phyloP scores from a whole-genome alignment of 2,888 invertebrate genomes.

The Carabus problematicus region DNA sequence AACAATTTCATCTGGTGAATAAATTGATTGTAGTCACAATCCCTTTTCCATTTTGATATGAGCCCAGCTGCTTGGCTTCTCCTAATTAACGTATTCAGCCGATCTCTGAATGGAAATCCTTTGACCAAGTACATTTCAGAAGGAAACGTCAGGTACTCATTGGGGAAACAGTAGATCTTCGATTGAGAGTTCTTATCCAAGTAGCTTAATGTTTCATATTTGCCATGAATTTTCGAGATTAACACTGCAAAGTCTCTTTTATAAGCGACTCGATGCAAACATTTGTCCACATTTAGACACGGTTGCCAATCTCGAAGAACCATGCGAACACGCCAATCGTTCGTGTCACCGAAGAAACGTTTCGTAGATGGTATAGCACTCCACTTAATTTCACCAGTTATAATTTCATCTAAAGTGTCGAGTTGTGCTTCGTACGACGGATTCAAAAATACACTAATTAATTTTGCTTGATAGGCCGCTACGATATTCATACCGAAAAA shows the following conservation, averaged over 20 bases:
- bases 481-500: constrained; percentile 49
- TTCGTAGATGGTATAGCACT: constrained; percentile 47
- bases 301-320: constrained; percentile 36
- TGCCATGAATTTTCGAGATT: constrained; percentile 49
- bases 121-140: constrained; percentile 54
- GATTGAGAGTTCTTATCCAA: constrained; percentile 47
- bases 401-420: constrained; percentile 48
- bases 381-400: constrained; percentile 48
- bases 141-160: constrained; percentile 53
- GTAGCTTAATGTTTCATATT: constrained; percentile 50
- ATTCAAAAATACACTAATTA: constrained; percentile 53
- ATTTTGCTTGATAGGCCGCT: constrained; percentile 50
- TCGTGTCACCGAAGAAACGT: constrained; percentile 46
- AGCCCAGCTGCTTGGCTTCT: constrained; percentile 51
- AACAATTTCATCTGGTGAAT: neutral
- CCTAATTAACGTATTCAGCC: constrained; percentile 50
- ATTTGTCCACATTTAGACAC: constrained; percentile 47
- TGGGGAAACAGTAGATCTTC: constrained; percentile 49
- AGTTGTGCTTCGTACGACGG: constrained; percentile 49
- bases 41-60: constrained; percentile 47
- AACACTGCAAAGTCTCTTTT: constrained; percentile 48
- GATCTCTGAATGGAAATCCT: constrained; percentile 53
- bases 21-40: constrained; percentile 35
- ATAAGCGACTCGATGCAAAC: constrained; percentile 48
- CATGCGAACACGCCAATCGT: constrained; percentile 40